These are phyloP conservation scores for Callionymus lyra DNA, from an alignment of 2,113 vertebrate genomes.

Conservation along the genomic window DNA sequence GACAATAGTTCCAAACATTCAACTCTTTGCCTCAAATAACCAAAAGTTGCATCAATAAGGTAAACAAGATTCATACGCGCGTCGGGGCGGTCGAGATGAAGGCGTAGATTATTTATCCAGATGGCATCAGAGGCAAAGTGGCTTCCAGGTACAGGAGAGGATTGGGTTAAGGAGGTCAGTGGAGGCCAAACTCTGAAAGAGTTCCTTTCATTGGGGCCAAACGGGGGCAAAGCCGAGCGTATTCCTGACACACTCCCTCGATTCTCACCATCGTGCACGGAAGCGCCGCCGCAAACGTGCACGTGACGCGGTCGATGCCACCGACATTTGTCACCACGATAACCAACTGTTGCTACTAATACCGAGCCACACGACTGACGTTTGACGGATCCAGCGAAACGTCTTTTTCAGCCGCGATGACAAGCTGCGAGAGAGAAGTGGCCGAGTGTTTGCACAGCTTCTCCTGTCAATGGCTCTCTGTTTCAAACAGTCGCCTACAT, in stretches of 20 bases:
- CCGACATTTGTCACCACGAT: too few species aligned
- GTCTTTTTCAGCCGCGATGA: conserved; percentile 19
- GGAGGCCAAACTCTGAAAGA: conserved; percentile 45
- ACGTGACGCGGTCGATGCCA: not conserved
- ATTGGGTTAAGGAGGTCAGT: conserved; percentile 35
- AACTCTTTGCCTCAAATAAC: too few species aligned
- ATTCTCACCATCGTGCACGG: conserved; percentile 29
- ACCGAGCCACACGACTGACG: too few species aligned
- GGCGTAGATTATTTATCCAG: too few species aligned
- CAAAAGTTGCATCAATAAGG: too few species aligned
- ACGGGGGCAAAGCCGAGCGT: conserved; percentile 41
- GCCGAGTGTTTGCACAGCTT: conserved; percentile 38
- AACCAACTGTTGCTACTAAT: too few species aligned
- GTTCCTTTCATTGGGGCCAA: conserved; percentile 49
- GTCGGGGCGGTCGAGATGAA: too few species aligned
- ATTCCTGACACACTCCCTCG: conserved; percentile 36
- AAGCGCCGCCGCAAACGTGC: not conserved
- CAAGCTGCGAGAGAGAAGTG: conserved; percentile 14
- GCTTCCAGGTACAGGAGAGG: conserved; percentile 17
- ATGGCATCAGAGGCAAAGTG: too few species aligned
- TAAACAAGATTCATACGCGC: too few species aligned
- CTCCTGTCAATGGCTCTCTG: conserved; percentile 37
- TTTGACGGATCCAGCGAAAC: too few species aligned
- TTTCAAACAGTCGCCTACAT: conserved; percentile 46
- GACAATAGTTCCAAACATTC: too few species aligned